Evolutionary conservation across 2,113 vertebrate species (phyloP).

Genomic region (Psittacula cyanocephala): DNA sequence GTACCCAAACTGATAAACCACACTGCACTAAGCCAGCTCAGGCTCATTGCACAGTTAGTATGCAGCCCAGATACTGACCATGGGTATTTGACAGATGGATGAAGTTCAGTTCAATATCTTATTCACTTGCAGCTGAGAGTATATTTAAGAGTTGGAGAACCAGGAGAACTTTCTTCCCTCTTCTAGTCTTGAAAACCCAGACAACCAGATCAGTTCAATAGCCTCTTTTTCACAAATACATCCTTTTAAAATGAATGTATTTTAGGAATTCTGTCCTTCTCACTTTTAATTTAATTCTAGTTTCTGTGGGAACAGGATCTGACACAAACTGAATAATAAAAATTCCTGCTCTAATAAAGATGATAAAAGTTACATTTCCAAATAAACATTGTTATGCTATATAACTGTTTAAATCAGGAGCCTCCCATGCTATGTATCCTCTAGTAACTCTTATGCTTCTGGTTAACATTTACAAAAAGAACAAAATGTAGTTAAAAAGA

Average conservation of each 20-base stretch:
- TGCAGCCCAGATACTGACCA: background rate
- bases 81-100: background rate
- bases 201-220: background rate
- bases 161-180: background rate
- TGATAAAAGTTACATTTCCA: background rate
- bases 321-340: background rate
- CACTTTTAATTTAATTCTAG: background rate
- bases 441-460: background rate
- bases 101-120: background rate
- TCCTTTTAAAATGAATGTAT: background rate
- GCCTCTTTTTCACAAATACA: background rate
- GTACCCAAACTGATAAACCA: background rate
- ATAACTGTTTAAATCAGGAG: background rate
- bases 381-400: background rate
- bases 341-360: background rate
- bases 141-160: background rate
- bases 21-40: rapidly evolving
- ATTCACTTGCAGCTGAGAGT: background rate
- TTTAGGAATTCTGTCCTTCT: background rate
- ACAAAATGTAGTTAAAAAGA: background rate
- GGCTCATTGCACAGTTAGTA: background rate
- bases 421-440: background rate
- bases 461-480: background rate
- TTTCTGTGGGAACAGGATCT: background rate
- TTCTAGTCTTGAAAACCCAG: background rate